Conservation (phyloP, 2,113 vertebrate genomes). For the Ceratotherium simum region DNA sequence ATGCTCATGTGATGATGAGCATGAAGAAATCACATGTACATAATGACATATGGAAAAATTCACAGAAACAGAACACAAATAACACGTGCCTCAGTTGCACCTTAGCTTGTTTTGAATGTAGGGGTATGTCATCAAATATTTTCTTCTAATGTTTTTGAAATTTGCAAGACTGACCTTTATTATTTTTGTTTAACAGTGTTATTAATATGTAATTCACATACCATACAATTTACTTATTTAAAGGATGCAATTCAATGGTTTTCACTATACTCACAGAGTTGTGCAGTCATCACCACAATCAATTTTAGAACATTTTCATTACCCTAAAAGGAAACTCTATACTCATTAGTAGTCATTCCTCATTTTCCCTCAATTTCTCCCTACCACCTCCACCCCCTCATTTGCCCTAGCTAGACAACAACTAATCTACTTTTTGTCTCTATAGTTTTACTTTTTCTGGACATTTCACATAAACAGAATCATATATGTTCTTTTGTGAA, state of each 20-base stretch:
- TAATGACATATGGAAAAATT: background rate
- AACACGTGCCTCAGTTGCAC: background rate
- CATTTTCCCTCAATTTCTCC: background rate
- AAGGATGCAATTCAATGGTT: background rate
- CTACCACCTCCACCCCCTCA: background rate
- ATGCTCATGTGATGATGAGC: background rate
- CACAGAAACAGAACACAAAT: background rate
- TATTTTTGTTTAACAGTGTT: background rate
- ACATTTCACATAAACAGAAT: constrained; percentile 6
- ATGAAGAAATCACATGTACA: background rate
- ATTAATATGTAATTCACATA: background rate
- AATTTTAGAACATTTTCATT: background rate
- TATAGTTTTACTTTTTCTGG: background rate
- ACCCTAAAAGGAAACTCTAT: background rate
- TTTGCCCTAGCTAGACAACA: background rate
- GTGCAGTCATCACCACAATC: background rate
- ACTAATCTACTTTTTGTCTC: background rate
- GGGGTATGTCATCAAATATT: background rate
- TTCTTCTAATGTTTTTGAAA: constrained; percentile 19
- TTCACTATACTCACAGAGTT: background rate
- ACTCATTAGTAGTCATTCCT: background rate
- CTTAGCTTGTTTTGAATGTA: background rate
- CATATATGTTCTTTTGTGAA: background rate
- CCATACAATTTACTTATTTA: background rate
- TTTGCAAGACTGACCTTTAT: background rate